Conservation (phyloP, 2,888 invertebrate genomes). For the Apomyelois bistriatella region DNA sequence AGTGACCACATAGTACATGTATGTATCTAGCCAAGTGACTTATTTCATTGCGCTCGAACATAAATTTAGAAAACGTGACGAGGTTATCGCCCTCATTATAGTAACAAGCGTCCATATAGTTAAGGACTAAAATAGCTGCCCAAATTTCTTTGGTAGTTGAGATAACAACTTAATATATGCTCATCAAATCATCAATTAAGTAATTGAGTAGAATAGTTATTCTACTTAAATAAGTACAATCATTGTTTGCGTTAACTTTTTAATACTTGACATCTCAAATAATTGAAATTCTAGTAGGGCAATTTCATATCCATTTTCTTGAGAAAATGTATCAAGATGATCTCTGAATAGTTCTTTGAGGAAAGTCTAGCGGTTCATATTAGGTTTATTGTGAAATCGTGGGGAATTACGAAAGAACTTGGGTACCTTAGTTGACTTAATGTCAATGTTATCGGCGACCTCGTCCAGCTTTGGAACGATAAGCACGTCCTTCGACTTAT, state of each 20-base stretch:
- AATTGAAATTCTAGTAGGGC: conserved; percentile 27
- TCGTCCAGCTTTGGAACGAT: conserved; percentile 15
- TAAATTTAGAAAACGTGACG: conserved; percentile 17
- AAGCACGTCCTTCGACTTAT: neutral
- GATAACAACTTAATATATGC: no score
- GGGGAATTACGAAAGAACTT: neutral
- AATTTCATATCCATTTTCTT: conserved; percentile 35
- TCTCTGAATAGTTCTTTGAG: conserved; percentile 26
- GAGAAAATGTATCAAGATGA: conserved; percentile 25
- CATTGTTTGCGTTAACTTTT: no score
- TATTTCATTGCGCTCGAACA: conserved; percentile 21
- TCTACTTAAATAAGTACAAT: no score
- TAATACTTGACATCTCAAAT: no score
- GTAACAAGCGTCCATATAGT: conserved; percentile 45
- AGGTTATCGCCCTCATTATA: conserved; percentile 48
- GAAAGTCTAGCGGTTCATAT: conserved; percentile 27
- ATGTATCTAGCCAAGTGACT: conserved; percentile 18
- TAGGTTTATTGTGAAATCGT: conserved; percentile 17
- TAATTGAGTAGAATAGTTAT: conserved; percentile 21
- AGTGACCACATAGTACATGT: conserved; percentile 14
- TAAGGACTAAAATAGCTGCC: conserved; percentile 38
- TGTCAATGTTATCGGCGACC: conserved; percentile 16
- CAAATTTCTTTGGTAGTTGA: no score
- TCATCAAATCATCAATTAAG: no score
- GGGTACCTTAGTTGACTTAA: neutral